Evolutionary conservation across 2,113 vertebrate species (phyloP).

Genomic region (Phalacrocorax carbo): DNA sequence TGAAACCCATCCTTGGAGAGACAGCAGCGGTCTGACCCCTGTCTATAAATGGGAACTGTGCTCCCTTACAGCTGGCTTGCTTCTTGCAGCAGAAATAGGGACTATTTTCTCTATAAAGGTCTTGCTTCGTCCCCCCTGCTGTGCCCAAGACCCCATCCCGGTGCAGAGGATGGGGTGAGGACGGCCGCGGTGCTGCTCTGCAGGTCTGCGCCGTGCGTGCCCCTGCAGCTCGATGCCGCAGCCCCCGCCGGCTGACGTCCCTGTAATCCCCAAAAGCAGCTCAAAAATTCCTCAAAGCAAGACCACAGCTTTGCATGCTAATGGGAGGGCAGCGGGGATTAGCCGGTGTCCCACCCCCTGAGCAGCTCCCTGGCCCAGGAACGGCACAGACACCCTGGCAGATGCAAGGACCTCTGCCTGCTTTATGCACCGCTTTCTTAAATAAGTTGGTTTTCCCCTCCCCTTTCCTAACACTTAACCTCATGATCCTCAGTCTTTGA

Average conservation of each 20-base stretch:
- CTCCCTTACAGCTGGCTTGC: background rate
- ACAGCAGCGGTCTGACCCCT: background rate
- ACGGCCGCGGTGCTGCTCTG: accelerated
- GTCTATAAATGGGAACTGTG: accelerated
- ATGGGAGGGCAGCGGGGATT: background rate
- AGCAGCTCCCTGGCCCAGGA: background rate
- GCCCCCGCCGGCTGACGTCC: background rate
- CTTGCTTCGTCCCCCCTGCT: background rate
- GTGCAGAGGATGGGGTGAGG: background rate
- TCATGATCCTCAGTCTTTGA: background rate
- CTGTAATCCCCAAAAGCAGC: background rate
- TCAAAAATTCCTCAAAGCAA: background rate
- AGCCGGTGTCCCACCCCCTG: background rate
- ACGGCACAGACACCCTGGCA: background rate
- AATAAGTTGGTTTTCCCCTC: background rate
- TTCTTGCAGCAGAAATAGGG: background rate
- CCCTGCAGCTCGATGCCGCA: background rate
- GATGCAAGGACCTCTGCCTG: background rate
- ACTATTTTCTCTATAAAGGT: accelerated
- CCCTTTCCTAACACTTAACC: background rate
- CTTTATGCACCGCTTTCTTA: background rate
- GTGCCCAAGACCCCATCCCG: accelerated
- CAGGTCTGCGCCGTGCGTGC: accelerated
- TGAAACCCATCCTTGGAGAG: accelerated
- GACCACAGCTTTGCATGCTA: background rate